A percentile compares a stretch with the other conserved stretches of the same genome.
Evolutionary conservation across 2,888 invertebrate species (phyloP).

Genomic region (Megaustenia siamemsis): DNA sequence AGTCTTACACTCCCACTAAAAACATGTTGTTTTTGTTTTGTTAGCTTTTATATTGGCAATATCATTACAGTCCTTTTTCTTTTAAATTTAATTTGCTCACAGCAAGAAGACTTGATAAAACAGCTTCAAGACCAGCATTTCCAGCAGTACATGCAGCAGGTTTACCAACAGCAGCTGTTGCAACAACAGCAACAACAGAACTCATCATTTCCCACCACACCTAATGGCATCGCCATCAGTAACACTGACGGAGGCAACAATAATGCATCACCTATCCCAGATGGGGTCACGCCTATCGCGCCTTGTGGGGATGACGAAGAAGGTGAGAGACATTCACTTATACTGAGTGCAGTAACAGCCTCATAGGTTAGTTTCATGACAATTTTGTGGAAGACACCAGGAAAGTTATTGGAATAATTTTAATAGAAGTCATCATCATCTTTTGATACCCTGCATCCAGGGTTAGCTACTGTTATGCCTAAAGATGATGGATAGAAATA

Average conservation of each 20-base stretch:
- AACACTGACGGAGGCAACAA: constrained; percentile 50
- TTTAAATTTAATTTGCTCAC: constrained; percentile 70
- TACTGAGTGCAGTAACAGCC: no score
- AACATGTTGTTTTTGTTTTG: no score
- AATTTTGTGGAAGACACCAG: no score
- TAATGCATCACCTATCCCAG: constrained; percentile 79
- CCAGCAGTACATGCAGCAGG: constrained; percentile 98
- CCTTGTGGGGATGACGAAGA: constrained; percentile 60
- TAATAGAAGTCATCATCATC: no score
- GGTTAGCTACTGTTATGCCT: no score
- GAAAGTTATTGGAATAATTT: no score
- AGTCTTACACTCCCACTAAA: no score
- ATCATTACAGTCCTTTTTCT: no score
- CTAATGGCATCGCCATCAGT: constrained; percentile 19
- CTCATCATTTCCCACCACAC: constrained; percentile 19
- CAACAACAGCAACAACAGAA: constrained; percentile 77
- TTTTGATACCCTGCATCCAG: no score
- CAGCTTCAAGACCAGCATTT: constrained; percentile 99
- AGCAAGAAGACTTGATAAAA: constrained; percentile 94
- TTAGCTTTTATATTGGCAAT: no score
- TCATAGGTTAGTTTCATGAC: no score
- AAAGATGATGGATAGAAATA: no score
- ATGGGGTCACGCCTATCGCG: constrained; percentile 55
- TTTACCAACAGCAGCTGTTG: constrained; percentile 82
- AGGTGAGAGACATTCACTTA: constrained; percentile 43